These are phyloP conservation scores for Melanostoma mellinum DNA, from an alignment of 2,888 invertebrate species.

Conservation along the genomic window DNA sequence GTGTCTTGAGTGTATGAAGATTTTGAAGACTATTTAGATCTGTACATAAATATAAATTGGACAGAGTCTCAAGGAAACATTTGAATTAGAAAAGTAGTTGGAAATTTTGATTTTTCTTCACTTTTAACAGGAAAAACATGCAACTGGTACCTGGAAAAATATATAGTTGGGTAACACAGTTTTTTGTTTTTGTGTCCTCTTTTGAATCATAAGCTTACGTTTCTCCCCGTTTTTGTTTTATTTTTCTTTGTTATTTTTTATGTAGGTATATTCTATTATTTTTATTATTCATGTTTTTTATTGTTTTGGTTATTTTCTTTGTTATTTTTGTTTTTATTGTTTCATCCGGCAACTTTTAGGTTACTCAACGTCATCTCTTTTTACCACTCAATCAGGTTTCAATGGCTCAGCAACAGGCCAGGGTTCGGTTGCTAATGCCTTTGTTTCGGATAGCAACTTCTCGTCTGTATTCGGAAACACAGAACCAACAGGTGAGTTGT, in stretches of 20 bases:
- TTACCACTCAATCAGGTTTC: conserved; percentile 80
- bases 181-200: conserved; percentile 62
- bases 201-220: conserved; percentile 77
- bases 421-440: conserved; percentile 83
- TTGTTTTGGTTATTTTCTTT: too few relatives aligned
- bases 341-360: conserved; percentile 40
- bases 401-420: conserved; percentile 81
- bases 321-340: conserved; percentile 24
- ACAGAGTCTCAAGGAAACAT: not conserved
- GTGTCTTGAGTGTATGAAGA: too few relatives aligned
- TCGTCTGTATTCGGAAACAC: conserved; percentile 92
- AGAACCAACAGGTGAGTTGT: conserved; percentile 86
- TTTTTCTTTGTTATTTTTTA: conserved; percentile 58
- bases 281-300: conserved; percentile 24
- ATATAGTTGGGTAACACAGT: conserved; percentile 40
- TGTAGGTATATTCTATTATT: conserved; percentile 69
- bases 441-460: conserved; percentile 94
- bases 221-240: conserved; percentile 33
- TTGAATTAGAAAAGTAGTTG: too few relatives aligned
- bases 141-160: conserved; percentile 22
- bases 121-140: too few relatives aligned
- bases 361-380: conserved; percentile 65
- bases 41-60: not conserved
- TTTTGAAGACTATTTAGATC: too few relatives aligned
- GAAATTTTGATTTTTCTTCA: too few relatives aligned